Percentiles rank a stretch among this genome's conserved stretches.
Conservation (phyloP, 2,888 invertebrate genomes). For the Bursaphelenchus okinawaensis region DNA sequence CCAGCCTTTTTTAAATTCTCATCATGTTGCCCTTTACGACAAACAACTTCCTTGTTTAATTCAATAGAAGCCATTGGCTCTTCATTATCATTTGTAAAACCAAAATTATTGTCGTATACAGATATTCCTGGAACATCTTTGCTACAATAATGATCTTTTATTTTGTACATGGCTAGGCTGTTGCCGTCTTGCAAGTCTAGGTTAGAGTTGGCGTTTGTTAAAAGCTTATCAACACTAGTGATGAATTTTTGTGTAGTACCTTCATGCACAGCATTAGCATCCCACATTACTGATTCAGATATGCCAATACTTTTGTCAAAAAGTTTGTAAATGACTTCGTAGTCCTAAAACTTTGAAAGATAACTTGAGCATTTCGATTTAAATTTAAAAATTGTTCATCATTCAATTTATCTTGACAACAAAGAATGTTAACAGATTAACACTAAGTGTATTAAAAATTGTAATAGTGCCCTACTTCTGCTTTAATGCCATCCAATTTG, state of each 20-base stretch:
- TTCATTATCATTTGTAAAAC: not conserved
- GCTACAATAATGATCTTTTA: not conserved
- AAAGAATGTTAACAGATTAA: too few relatives aligned
- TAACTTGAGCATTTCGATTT: too few relatives aligned
- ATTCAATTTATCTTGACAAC: too few relatives aligned
- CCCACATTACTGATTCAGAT: not conserved
- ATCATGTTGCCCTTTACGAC: not conserved
- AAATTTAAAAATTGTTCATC: too few relatives aligned
- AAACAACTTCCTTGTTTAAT: not conserved
- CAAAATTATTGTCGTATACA: constrained; percentile 3
- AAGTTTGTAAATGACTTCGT: not conserved
- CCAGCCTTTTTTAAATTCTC: not conserved
- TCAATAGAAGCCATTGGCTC: not conserved
- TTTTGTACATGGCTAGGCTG: not conserved
- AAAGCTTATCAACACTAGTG: not conserved
- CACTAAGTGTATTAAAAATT: too few relatives aligned
- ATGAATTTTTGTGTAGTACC: not conserved
- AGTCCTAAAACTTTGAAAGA: not conserved
- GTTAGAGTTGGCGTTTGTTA: not conserved
- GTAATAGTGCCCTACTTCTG: too few relatives aligned
- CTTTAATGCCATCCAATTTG: too few relatives aligned
- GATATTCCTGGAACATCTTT: not conserved
- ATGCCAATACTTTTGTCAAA: constrained; percentile 3
- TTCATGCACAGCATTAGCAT: not conserved
- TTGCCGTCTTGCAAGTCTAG: not conserved